A percentile compares a stretch with the other conserved stretches of the same genome.
phyloP scores from a whole-genome alignment of 2,888 invertebrate genomes.

The Aporophyla nigra region DNA sequence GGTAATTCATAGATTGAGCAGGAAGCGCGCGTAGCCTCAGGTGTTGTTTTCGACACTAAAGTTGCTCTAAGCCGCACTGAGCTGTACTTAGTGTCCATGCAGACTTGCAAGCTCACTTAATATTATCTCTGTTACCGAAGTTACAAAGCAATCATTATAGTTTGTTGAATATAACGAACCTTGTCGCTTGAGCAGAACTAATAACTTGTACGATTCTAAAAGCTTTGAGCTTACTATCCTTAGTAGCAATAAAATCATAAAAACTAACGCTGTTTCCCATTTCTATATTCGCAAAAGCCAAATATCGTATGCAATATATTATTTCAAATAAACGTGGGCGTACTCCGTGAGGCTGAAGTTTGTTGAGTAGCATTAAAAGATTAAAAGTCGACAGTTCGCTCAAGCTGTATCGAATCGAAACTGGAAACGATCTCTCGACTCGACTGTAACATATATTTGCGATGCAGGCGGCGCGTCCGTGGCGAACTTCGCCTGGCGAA shows the following conservation, averaged over 20 bases:
- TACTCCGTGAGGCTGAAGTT: constrained; percentile 80
- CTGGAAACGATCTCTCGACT: constrained; percentile 85
- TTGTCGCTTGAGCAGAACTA: constrained; percentile 7
- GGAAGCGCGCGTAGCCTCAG: constrained; percentile 79
- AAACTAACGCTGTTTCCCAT: constrained; percentile 26
- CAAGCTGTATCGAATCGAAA: constrained; percentile 87
- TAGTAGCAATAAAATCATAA: constrained; percentile 18
- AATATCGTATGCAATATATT: constrained; percentile 66
- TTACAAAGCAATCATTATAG: constrained; percentile 75
- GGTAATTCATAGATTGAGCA: constrained; percentile 72
- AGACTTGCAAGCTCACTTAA: constrained; percentile 80
- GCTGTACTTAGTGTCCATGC: constrained; percentile 82
- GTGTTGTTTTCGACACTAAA: constrained; percentile 86
- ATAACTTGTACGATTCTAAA: constrained; percentile 32
- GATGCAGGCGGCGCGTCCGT: constrained; percentile 89
- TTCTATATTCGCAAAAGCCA: constrained; percentile 43
- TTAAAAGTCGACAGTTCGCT: constrained; percentile 89
- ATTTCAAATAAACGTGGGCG: constrained; percentile 78
- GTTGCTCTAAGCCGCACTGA: constrained; percentile 86
- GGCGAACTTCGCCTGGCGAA: constrained; percentile 89
- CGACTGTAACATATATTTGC: constrained; percentile 88
- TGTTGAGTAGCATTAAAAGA: constrained; percentile 90
- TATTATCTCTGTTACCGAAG: constrained; percentile 78
- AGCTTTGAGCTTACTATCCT: not conserved
- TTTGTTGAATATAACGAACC: constrained; percentile 49